Percentiles rank a stretch among this genome's conserved stretches.
phyloP scores from a whole-genome alignment of 2,797 vertebrate genomes.

The Rhinella marina region DNA sequence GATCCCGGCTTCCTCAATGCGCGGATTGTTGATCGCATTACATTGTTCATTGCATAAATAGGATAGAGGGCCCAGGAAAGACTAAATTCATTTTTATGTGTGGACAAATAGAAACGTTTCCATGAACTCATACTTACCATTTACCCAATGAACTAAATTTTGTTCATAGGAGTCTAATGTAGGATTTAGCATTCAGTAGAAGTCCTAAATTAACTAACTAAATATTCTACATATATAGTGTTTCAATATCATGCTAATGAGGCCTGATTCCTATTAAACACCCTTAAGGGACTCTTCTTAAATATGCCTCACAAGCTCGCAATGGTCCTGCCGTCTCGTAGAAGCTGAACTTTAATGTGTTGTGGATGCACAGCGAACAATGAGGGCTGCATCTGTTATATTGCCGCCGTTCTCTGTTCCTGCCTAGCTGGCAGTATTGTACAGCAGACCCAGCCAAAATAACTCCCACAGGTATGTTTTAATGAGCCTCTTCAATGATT shows the following conservation, averaged over 20 bases:
- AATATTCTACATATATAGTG: conserved; percentile 41
- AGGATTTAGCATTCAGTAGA: conserved; percentile 6
- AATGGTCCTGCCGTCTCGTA: conserved; percentile 56
- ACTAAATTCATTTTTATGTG: too few species aligned
- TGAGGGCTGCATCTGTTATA: conserved; percentile 73
- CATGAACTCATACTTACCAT: too few species aligned
- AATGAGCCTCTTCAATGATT: conserved; percentile 82
- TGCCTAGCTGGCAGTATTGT: conserved; percentile 74
- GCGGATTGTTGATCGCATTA: too few species aligned
- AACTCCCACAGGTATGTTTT: conserved; percentile 79
- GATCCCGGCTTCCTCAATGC: too few species aligned
- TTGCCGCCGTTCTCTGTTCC: conserved; percentile 65
- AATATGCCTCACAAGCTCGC: conserved; percentile 63
- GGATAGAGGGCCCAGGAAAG: too few species aligned
- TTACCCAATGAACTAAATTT: neutral
- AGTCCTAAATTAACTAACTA: neutral
- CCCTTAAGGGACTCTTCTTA: conserved; percentile 55
- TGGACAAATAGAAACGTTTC: too few species aligned
- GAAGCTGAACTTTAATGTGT: conserved; percentile 69
- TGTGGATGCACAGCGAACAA: conserved; percentile 68
- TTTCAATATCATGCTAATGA: conserved; percentile 48
- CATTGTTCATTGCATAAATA: too few species aligned
- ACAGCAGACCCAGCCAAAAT: conserved; percentile 75
- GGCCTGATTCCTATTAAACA: conserved; percentile 55
- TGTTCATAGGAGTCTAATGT: neutral